A percentile compares a stretch with the other conserved stretches of the same genome.
Conservation (phyloP, 2,888 invertebrate species). For the Callinectes sapidus region DNA sequence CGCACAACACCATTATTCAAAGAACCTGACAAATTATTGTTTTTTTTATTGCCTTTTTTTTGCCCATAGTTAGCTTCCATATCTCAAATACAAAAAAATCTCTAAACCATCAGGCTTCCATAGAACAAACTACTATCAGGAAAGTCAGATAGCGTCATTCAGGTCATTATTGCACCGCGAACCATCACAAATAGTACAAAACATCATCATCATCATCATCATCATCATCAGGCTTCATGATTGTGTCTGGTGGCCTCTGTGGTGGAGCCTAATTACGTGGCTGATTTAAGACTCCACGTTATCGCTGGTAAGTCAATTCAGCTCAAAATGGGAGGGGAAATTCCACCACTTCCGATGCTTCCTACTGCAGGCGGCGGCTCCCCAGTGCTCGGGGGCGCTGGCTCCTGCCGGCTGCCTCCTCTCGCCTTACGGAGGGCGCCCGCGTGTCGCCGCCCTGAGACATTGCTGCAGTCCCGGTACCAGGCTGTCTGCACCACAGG, state of each 20-base stretch:
- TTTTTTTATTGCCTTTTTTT: no score
- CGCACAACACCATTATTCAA: no score
- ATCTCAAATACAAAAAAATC: no score
- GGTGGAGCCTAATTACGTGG: background rate
- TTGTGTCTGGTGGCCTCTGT: background rate
- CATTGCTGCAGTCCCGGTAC: conserved; percentile 11
- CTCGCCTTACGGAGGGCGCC: background rate
- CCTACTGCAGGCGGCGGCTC: background rate
- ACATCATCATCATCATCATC: no score
- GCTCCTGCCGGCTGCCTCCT: background rate
- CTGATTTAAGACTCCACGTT: background rate
- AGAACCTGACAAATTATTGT: no score
- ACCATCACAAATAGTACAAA: background rate
- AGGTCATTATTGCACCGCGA: no score
- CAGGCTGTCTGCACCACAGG: conserved; percentile 1
- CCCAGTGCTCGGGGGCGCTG: background rate
- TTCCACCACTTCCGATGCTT: conserved; percentile 16
- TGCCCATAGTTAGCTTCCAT: no score
- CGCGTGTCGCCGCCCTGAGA: conserved; percentile 19
- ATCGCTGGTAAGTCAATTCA: conserved; percentile 9
- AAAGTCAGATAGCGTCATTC: no score
- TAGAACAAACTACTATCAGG: no score
- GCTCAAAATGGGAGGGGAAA: background rate
- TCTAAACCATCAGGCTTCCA: no score
- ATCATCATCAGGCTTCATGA: background rate